phyloP scores from a whole-genome alignment of 2,113 vertebrate genomes.

The Dolichotis patagonum region DNA sequence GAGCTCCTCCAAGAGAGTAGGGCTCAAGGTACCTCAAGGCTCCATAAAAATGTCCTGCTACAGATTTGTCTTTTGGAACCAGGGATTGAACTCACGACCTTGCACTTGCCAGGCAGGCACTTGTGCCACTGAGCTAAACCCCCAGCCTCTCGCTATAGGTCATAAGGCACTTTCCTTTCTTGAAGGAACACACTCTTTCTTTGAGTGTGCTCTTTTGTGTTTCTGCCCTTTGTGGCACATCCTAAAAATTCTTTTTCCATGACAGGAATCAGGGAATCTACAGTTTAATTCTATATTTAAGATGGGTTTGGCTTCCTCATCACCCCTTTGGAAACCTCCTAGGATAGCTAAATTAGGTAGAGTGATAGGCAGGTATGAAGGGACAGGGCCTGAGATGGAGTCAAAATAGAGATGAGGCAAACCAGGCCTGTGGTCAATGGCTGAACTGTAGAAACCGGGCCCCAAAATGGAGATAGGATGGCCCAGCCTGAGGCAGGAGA shows the following conservation, averaged over 20 bases:
- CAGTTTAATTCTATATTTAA: not conserved
- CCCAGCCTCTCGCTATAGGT: too few species aligned
- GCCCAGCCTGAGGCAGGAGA: not conserved
- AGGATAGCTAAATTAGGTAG: not conserved
- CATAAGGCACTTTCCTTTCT: not conserved
- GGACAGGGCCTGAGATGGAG: not conserved
- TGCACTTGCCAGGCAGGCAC: too few species aligned
- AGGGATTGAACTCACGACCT: too few species aligned
- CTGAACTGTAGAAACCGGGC: not conserved
- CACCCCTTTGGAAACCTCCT: not conserved
- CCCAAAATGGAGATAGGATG: not conserved
- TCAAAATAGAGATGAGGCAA: not conserved
- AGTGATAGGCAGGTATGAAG: not conserved
- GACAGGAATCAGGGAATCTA: not conserved
- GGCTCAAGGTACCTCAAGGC: too few species aligned
- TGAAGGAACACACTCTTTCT: not conserved
- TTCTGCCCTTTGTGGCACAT: not conserved
- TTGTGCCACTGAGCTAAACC: too few species aligned
- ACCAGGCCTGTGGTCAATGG: not conserved
- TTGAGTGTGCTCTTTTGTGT: not conserved
- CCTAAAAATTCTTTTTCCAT: not conserved
- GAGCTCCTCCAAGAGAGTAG: too few species aligned
- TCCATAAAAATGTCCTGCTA: not conserved
- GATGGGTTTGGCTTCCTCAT: not conserved
- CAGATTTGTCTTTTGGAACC: not conserved